Conservation (phyloP, 2,797 vertebrate genomes). For the Epinephelus coioides region DNA sequence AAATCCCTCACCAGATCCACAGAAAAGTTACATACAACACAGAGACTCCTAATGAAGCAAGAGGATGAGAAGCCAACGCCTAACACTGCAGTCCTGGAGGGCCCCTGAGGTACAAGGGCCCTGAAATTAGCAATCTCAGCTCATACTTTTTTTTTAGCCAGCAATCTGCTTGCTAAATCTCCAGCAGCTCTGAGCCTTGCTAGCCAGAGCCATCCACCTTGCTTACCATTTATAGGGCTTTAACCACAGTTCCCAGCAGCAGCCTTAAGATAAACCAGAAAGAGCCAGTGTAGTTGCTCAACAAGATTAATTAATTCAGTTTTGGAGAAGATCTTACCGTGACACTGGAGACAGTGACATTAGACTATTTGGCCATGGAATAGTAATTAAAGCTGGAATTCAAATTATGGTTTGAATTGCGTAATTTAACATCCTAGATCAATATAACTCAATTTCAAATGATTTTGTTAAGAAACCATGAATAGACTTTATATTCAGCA, state of each 20-base stretch:
- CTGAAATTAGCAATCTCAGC: background rate
- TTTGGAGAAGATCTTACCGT: conserved; percentile 2
- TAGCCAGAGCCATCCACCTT: no score
- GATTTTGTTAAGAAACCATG: background rate
- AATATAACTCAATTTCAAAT: background rate
- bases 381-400: background rate
- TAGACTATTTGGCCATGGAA: conserved; percentile 4
- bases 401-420: background rate
- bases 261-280: background rate
- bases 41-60: background rate
- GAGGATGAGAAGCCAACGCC: background rate
- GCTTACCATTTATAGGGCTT: background rate
- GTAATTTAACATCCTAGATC: background rate
- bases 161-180: background rate
- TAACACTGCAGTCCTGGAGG: conserved; percentile 7
- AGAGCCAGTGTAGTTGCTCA: background rate
- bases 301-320: conserved; percentile 2
- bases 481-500: background rate
- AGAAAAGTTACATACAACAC: background rate
- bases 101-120: background rate
- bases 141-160: background rate
- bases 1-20: background rate
- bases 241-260: background rate
- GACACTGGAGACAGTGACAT: background rate
- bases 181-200: background rate